Evolutionary conservation across 2,113 vertebrate genomes (phyloP), one percentile per base, ranked within the genome.

Genomic region (Manacus vitellinus): DNA sequence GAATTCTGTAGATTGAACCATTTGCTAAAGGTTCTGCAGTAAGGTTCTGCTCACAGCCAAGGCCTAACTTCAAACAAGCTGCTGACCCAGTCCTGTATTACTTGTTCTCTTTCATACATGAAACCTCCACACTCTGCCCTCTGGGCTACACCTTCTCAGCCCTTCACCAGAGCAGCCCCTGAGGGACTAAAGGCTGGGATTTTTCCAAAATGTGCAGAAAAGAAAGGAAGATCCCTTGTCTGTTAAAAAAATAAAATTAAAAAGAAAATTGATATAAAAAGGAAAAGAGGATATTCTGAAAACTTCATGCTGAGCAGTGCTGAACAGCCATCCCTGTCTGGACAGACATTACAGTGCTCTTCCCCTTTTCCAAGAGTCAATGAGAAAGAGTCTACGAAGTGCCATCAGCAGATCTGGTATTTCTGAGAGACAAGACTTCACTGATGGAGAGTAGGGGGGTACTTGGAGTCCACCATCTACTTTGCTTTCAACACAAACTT

Each of bases 121-220:
- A 76, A 24, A 30, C 19, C n/a, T 39, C 39, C 63, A 11, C 8
- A n/a, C 3, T 4, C 1, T 1, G 0, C 31, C 71, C 41, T 58
- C 31, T 27, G 28, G 18, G 46, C 37, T 71, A 15, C 35, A 49
- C 24, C 67, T 67, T 54, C 63, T 51, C 81, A 78, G 47, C 7
- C 41, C 35, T 11, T 25, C 11, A 49, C 35, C 28, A 71, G 24
- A 71, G 22, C 28, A 51, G 39, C 35, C 51, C 44, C 20, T 43
- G 30, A 73, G 27, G 39, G 51, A 73, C 39, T 1, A 46, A 30
- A 55, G 6, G 13, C 23, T 55, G 21, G 3, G 33, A 31, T 35
- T 78, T 77, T n/a, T 61, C 61, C 43, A 73, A 72, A 54, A 18
- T 3, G 2, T 35, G 51, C 12, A 83, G 12, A 62, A 73, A 74